Evolutionary conservation across 2,113 vertebrate species (phyloP), one percentile per base, ranked within the genome.

Genomic region (Perognathus longimembris): DNA sequence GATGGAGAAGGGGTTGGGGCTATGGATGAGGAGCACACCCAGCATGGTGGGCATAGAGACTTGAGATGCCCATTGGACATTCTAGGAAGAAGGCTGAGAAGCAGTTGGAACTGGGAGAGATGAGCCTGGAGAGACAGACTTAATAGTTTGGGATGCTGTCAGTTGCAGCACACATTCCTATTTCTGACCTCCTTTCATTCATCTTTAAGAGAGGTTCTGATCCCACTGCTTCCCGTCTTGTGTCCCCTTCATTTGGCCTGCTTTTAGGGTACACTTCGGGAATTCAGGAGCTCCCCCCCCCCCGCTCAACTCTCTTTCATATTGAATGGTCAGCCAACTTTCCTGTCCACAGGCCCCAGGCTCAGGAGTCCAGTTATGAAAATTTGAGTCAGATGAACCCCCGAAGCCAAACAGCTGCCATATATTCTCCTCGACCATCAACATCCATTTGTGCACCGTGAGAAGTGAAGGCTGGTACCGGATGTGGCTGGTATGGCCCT

Each of bases 321-420:
- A 59, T 9, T 21, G 17, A 7, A 15, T 54, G 34, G 7, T 82
- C 82, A 79, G 28, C 57, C 66, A 70, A 17, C 42, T 85, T 92
- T 92, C 78, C 70, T 36, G 3, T 92, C 59, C 61, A 28, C 98
- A 98, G 98, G 96, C 59, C 95, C 28, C 98, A 97, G 75, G 85
- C 36, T 38, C 97, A 96, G 17, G 98, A 98, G 45, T 98, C 98
- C 76, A 98, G 95, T 74, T 98, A 98, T 0, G 98, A 98, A 96
- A 98, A 98, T 59, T 93, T 96, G 45, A 97, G 81, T 74, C 97
- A 89, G 84, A 88, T 96, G 22, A 92, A 85, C 1, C 22, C 95
- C 0, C 40, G 3, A 78, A 14, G 36, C 32, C 71, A 36, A 63
- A 54, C 22, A 9, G 70, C 90, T 34, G 32, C 95, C 9, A 10